A percentile compares a stretch with the other conserved stretches of the same genome.
phyloP scores from a whole-genome alignment of 2,797 vertebrate species.

The Discoglossus pictus region DNA sequence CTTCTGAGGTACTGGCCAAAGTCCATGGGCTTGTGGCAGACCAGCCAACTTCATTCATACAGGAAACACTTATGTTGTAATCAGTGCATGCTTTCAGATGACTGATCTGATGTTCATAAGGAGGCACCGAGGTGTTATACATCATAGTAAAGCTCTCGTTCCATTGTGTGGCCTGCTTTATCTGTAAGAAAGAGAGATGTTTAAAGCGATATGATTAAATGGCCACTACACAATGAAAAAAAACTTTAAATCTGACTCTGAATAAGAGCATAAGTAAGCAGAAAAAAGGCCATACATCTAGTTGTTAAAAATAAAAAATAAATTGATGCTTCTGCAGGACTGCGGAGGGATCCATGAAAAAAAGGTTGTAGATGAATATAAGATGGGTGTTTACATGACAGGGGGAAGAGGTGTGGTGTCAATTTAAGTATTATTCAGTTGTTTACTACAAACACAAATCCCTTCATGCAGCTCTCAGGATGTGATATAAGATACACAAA shows the following conservation, averaged over 20 bases:
- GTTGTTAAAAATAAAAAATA: too few species aligned
- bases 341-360: too few species aligned
- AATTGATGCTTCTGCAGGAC: too few species aligned
- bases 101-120: constrained; percentile 72
- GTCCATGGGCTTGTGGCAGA: constrained; percentile 77
- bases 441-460: too few species aligned
- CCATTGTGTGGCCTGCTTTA: constrained; percentile 55
- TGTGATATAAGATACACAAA: too few species aligned
- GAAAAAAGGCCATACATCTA: too few species aligned
- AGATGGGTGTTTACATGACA: too few species aligned
- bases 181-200: constrained; percentile 56
- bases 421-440: too few species aligned
- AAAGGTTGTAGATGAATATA: too few species aligned
- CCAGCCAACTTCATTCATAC: constrained; percentile 85
- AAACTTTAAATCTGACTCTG: not conserved
- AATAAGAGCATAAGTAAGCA: not conserved
- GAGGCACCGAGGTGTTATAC: constrained; percentile 74
- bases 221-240: too few species aligned
- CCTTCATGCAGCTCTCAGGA: too few species aligned
- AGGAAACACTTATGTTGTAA: constrained; percentile 85
- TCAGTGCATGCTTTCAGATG: constrained; percentile 79
- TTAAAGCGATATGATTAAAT: not conserved
- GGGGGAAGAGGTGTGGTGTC: too few species aligned
- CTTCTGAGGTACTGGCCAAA: constrained; percentile 84
- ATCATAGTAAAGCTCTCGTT: constrained; percentile 54